phyloP scores from a whole-genome alignment of 2,113 vertebrate species.

The Ptychochromis oligacanthus region DNA sequence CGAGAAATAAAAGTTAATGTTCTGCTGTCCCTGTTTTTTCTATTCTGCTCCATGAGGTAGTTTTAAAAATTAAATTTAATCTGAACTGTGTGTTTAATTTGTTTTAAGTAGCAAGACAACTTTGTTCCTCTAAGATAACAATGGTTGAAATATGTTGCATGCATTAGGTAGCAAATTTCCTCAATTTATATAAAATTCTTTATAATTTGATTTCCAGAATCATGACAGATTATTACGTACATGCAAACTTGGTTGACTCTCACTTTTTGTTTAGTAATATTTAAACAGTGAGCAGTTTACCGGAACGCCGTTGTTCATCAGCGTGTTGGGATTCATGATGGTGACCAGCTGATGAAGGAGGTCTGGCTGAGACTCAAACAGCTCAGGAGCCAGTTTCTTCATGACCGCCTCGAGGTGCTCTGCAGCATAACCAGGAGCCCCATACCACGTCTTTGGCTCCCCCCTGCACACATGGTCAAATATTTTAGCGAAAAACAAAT shows the following conservation, averaged over 20 bases:
- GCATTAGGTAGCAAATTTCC: no score
- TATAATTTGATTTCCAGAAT: not conserved
- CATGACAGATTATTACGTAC: not conserved
- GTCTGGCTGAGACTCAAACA: conserved; percentile 96
- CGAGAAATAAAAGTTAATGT: not conserved
- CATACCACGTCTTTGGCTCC: conserved; percentile 99
- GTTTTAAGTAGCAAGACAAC: no score
- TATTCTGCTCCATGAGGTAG: no score
- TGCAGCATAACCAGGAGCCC: conserved; percentile 94
- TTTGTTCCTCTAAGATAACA: no score
- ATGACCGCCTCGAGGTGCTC: conserved; percentile 95
- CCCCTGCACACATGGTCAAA: conserved; percentile 82
- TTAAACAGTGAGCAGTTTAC: conserved; percentile 73
- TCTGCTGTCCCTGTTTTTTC: no score
- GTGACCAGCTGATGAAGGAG: conserved; percentile 98
- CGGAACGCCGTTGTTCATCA: conserved; percentile 96
- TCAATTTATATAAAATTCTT: not conserved
- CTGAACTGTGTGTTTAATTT: no score
- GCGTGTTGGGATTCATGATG: conserved; percentile 99
- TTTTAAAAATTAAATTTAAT: no score
- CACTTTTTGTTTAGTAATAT: not conserved
- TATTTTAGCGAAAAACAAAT: not conserved
- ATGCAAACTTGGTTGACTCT: not conserved
- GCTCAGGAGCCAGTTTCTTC: conserved; percentile 95
- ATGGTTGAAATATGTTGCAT: no score